Conservation (phyloP, 1,140 invertebrate species). For the Holotrichia oblita region DNA sequence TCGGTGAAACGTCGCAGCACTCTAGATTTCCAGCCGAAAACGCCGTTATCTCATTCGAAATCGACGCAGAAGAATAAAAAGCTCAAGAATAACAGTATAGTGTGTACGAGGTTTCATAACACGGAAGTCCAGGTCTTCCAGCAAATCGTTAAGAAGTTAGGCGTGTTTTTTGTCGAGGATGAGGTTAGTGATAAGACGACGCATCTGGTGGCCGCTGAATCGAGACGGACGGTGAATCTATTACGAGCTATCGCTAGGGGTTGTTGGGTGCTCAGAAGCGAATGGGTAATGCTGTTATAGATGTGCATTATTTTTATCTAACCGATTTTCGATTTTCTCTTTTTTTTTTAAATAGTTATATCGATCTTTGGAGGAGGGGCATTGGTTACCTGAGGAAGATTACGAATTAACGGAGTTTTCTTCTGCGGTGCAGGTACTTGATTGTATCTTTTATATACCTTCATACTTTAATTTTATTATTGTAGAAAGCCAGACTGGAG, state of each 20-base stretch:
- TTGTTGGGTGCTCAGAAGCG: slow-evolving; percentile 65
- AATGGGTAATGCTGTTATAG: slow-evolving; percentile 61
- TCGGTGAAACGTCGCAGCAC: slow-evolving; percentile 50
- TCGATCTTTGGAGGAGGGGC: slow-evolving; percentile 61
- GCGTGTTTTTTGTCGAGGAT: slow-evolving; percentile 62
- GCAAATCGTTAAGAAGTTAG: slow-evolving; percentile 63
- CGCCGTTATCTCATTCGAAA: slow-evolving; percentile 7
- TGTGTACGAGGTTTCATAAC: slow-evolving; percentile 57
- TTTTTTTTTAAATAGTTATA: slow-evolving; percentile 58
- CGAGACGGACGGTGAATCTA: slow-evolving; percentile 66
- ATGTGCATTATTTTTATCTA: neutral
- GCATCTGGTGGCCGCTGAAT: slow-evolving; percentile 64
- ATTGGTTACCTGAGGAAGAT: slow-evolving; percentile 65
- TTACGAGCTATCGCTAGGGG: slow-evolving; percentile 65
- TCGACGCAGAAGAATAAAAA: slow-evolving; percentile 28
- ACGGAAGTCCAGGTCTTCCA: slow-evolving; percentile 52
- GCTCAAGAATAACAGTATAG: slow-evolving; percentile 50
- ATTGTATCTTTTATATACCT: too few species aligned
- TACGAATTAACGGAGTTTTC: slow-evolving; percentile 65
- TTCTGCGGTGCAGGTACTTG: slow-evolving; percentile 62
- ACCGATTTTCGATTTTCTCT: slow-evolving; percentile 14
- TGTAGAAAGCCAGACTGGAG: slow-evolving; percentile 63
- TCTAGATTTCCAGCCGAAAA: slow-evolving; percentile 50
- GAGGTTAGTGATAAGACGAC: slow-evolving; percentile 64
- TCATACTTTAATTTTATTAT: slow-evolving; percentile 43